These are phyloP conservation scores for Synodontis membranacea DNA, from an alignment of 2,113 vertebrate species.

Conservation along the genomic window DNA sequence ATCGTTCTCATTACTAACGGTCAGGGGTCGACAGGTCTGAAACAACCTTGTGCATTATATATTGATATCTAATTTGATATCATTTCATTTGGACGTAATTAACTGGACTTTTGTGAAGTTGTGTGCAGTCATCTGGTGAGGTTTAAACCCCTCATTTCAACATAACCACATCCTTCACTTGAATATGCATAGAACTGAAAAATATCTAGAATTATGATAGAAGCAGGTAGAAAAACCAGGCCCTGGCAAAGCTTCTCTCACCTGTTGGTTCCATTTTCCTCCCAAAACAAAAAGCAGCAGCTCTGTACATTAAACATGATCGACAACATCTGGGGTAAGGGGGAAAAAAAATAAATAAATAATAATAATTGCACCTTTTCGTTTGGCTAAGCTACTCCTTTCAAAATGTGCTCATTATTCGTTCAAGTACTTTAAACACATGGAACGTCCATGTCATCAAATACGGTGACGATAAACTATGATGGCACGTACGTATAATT, in stretches of 20 bases:
- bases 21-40: background rate
- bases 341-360: too few species aligned
- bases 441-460: slow-evolving; percentile 26
- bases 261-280: background rate
- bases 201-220: background rate
- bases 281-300: background rate
- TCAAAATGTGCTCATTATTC: slow-evolving; percentile 11
- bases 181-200: background rate
- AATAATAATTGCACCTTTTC: background rate
- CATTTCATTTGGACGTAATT: background rate
- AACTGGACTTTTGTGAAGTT: background rate
- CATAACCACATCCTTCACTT: background rate
- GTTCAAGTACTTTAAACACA: slow-evolving; percentile 19
- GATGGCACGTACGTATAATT: slow-evolving; percentile 25
- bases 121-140: background rate
- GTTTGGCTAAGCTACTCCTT: slow-evolving; percentile 15
- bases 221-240: background rate
- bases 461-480: slow-evolving; percentile 6
- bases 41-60: background rate
- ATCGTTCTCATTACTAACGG: background rate
- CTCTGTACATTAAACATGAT: background rate
- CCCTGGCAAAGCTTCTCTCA: background rate
- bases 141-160: background rate
- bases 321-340: slow-evolving; percentile 2
- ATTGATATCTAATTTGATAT: background rate